A percentile compares a stretch with the other conserved stretches of the same genome.
Conservation (phyloP, 2,113 vertebrate genomes). For the Cygnus atratus region DNA sequence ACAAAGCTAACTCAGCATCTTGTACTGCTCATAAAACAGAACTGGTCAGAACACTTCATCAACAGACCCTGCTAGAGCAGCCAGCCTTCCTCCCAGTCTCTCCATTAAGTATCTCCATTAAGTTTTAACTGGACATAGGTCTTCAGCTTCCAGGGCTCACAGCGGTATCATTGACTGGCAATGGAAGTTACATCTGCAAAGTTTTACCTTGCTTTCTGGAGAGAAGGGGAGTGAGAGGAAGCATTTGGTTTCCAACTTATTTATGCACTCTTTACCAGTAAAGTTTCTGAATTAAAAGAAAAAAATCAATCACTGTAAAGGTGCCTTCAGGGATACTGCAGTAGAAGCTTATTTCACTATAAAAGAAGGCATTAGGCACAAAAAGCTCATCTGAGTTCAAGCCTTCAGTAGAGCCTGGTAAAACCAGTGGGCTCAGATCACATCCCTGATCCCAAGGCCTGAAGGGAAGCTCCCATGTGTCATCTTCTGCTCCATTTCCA, state of each 20-base stretch:
- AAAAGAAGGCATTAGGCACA: not conserved
- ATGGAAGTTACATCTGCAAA: not conserved
- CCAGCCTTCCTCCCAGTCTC: not conserved
- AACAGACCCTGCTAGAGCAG: not conserved
- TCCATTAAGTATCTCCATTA: not conserved
- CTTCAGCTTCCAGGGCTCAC: not conserved
- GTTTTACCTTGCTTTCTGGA: not conserved
- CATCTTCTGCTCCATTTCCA: not conserved
- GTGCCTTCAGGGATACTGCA: not conserved
- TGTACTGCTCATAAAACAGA: not conserved
- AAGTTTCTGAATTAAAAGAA: not conserved
- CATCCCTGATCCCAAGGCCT: not conserved
- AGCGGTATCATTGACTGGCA: not conserved
- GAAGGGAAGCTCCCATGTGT: not conserved
- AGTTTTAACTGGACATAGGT: not conserved
- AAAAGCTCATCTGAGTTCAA: not conserved
- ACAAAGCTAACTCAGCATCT: not conserved
- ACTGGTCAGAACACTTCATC: not conserved
- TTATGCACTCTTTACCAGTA: not conserved
- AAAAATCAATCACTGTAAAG: not conserved
- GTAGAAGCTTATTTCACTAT: not conserved
- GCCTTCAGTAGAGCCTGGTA: not conserved
- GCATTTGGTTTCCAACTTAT: accelerated
- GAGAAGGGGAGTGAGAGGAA: not conserved
- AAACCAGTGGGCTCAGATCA: not conserved